A percentile compares a stretch with the other conserved stretches of the same genome.
phyloP scores from a whole-genome alignment of 1,140 invertebrate species.

The Nephotettix cincticeps region DNA sequence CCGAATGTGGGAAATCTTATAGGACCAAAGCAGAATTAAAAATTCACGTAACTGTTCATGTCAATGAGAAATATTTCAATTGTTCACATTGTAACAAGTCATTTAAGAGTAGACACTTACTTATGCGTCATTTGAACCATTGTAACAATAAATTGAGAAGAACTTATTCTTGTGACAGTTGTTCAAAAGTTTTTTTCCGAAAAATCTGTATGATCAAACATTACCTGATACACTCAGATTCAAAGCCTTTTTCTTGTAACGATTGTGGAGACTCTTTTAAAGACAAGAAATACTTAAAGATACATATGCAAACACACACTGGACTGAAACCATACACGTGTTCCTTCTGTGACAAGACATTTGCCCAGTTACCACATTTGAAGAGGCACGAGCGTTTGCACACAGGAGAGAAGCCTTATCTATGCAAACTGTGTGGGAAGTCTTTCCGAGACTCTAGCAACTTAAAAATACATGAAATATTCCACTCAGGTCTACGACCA shows the following conservation, averaged over 20 bases:
- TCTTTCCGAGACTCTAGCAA: slow-evolving; percentile 37
- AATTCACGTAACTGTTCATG: too few species aligned
- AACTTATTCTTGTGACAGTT: too few species aligned
- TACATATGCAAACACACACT: slow-evolving; percentile 40
- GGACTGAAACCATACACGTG: slow-evolving; percentile 52
- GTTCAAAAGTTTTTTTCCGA: too few species aligned
- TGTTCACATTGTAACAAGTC: slow-evolving; percentile 48
- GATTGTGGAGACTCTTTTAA: slow-evolving; percentile 19
- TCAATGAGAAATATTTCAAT: too few species aligned
- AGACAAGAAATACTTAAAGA: slow-evolving; percentile 30
- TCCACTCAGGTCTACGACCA: slow-evolving; percentile 42
- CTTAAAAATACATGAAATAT: slow-evolving; percentile 26
- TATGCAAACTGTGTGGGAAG: slow-evolving; percentile 55
- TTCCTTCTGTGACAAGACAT: slow-evolving; percentile 54
- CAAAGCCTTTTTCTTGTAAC: too few species aligned
- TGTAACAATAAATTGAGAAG: too few species aligned
- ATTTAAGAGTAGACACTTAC: too few species aligned
- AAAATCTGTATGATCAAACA: too few species aligned
- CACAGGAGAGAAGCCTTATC: slow-evolving; percentile 57
- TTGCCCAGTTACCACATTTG: slow-evolving; percentile 43
- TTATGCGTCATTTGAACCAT: too few species aligned
- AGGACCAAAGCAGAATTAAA: too few species aligned
- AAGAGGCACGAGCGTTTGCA: slow-evolving; percentile 43
- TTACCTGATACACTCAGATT: too few species aligned
- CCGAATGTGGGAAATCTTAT: too few species aligned